Evolutionary conservation across 2,113 vertebrate species (phyloP).

Genomic region (Sylvicapra grimmia): DNA sequence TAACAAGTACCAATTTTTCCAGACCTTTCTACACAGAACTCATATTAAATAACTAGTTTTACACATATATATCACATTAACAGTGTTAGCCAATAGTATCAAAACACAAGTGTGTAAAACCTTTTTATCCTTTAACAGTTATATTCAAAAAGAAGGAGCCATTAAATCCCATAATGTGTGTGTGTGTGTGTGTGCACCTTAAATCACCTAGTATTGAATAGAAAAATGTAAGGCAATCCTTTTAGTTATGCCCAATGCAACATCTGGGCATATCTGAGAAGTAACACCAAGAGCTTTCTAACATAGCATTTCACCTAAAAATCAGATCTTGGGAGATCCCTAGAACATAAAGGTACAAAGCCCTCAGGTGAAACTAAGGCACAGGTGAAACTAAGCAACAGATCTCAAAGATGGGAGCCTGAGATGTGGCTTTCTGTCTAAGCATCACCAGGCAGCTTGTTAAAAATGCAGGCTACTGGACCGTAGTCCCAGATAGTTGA

Average conservation of each 20-base stretch:
- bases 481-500: not conserved
- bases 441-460: not conserved
- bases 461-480: not conserved
- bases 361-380: too few species aligned
- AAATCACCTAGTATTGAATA: not conserved
- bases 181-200: not conserved
- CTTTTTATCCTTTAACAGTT: not conserved
- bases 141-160: not conserved
- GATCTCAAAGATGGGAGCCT: not conserved
- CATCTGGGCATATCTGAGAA: not conserved
- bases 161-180: not conserved
- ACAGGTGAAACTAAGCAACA: not conserved
- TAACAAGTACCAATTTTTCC: not conserved
- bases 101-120: slow-evolving; percentile 6
- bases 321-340: not conserved
- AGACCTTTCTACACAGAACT: not conserved
- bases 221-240: slow-evolving; percentile 5
- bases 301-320: not conserved
- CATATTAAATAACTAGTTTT: not conserved
- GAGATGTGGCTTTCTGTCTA: not conserved
- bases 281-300: not conserved
- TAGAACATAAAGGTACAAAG: not conserved
- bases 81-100: not conserved
- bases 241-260: not conserved
- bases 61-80: not conserved